Evolutionary conservation across 2,888 invertebrate genomes (phyloP).

Genomic region (Coleophora flavipennella): DNA sequence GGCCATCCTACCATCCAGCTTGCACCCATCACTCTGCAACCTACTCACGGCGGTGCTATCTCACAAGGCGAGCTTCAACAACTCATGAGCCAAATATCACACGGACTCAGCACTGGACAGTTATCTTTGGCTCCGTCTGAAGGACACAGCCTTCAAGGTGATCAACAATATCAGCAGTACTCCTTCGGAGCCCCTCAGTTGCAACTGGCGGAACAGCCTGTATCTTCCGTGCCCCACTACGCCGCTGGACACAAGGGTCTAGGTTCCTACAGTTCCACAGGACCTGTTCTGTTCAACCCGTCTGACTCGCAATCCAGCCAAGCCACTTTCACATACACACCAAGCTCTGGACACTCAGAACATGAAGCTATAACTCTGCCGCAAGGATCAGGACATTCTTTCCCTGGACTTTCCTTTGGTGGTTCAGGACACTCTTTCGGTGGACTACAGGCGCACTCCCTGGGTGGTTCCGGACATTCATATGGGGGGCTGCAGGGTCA

Average conservation of each 20-base stretch:
- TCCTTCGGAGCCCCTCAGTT: conserved; percentile 40
- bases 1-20: conserved; percentile 47
- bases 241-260: conserved; percentile 57
- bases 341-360: conserved; percentile 30
- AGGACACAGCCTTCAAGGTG: conserved; percentile 32
- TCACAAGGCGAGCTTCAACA: conserved; percentile 41
- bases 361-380: conserved; percentile 18
- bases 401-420: conserved; percentile 9
- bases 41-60: conserved; percentile 36
- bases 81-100: conserved; percentile 55
- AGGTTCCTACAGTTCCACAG: conserved; percentile 53
- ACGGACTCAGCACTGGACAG: conserved; percentile 49
- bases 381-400: conserved; percentile 18
- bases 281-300: conserved; percentile 57
- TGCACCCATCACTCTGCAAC: conserved; percentile 50
- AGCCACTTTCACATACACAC: conserved; percentile 29
- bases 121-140: conserved; percentile 31
- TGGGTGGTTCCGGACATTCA: conserved; percentile 19
- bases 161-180: conserved; percentile 43
- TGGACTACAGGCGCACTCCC: conserved; percentile 11
- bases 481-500: conserved; percentile 19
- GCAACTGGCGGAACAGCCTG: conserved; percentile 39
- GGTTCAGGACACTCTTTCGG: conserved; percentile 13
- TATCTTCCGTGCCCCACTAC: conserved; percentile 43
- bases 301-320: conserved; percentile 33